These are phyloP conservation scores for Coilia nasus DNA, from an alignment of 2,797 vertebrate genomes.

Conservation along the genomic window DNA sequence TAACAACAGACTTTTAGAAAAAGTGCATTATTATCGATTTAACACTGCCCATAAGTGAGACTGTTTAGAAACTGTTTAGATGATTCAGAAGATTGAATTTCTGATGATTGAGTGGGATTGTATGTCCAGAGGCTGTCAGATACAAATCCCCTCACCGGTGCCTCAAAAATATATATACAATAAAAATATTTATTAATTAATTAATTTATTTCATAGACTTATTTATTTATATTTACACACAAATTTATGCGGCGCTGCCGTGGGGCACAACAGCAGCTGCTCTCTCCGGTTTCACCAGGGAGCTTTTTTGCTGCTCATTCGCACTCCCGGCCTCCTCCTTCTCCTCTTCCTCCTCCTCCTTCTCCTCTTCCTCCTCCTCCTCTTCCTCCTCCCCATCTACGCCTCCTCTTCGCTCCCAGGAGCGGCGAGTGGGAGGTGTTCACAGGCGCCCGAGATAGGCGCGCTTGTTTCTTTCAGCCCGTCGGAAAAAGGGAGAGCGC, in stretches of 20 bases:
- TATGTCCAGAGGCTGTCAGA: background rate
- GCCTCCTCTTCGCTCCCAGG: slow-evolving; percentile 16
- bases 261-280: slow-evolving; percentile 34
- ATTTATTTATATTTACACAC: background rate
- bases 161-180: background rate
- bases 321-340: background rate
- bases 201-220: background rate
- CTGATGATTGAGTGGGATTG: background rate
- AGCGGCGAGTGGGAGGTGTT: slow-evolving; percentile 1
- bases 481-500: background rate
- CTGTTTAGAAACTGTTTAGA: background rate
- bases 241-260: slow-evolving; percentile 18
- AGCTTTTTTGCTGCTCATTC: slow-evolving; percentile 32
- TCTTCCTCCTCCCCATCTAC: slow-evolving; percentile 31
- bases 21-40: background rate
- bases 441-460: background rate
- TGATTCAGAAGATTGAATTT: background rate
- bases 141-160: background rate
- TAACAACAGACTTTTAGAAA: background rate
- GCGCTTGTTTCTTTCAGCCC: background rate
- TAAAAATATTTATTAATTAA: background rate
- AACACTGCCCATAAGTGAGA: background rate
- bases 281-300: slow-evolving; percentile 34
- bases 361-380: slow-evolving; percentile 29
- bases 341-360: slow-evolving; percentile 1